Percentiles rank a stretch among this genome's conserved stretches.
These are phyloP conservation scores for Drosophila macrospina DNA, from an alignment of 2,888 invertebrate species.

Conservation along the genomic window DNA sequence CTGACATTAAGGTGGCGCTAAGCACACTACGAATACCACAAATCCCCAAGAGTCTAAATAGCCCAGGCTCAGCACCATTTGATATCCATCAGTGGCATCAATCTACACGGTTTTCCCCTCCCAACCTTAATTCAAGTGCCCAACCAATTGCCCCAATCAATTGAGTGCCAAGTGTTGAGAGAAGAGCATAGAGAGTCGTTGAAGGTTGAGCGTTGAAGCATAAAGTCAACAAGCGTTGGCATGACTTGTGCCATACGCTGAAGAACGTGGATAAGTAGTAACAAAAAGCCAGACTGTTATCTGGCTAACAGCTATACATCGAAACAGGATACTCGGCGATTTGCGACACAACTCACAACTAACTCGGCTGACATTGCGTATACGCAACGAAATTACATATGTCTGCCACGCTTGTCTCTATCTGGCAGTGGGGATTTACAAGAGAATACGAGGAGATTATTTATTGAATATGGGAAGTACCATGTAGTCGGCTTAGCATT, in stretches of 20 bases:
- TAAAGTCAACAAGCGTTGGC: slow-evolving; percentile 55
- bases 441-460: slow-evolving; percentile 16
- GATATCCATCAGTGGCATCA: slow-evolving; percentile 69
- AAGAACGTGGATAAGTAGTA: slow-evolving; percentile 43
- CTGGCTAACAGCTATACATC: slow-evolving; percentile 39
- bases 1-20: slow-evolving; percentile 48
- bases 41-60: slow-evolving; percentile 55
- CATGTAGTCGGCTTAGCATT: slow-evolving; percentile 36
- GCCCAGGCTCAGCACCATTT: slow-evolving; percentile 40
- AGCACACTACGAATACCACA: slow-evolving; percentile 38
- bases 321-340: slow-evolving; percentile 22
- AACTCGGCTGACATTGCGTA: slow-evolving; percentile 18
- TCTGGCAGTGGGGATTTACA: not conserved
- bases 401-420: slow-evolving; percentile 10
- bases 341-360: slow-evolving; percentile 26
- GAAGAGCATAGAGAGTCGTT: slow-evolving; percentile 32
- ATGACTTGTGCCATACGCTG: slow-evolving; percentile 32
- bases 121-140: slow-evolving; percentile 12
- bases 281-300: slow-evolving; percentile 32
- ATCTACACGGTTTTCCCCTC: slow-evolving; percentile 32
- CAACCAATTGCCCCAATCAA: slow-evolving; percentile 58
- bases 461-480: slow-evolving; percentile 20
- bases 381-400: slow-evolving; percentile 15
- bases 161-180: slow-evolving; percentile 51
- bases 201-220: slow-evolving; percentile 45